These are phyloP conservation scores for Synergus gifuensis DNA, from an alignment of 2,888 invertebrate species.

Conservation along the genomic window DNA sequence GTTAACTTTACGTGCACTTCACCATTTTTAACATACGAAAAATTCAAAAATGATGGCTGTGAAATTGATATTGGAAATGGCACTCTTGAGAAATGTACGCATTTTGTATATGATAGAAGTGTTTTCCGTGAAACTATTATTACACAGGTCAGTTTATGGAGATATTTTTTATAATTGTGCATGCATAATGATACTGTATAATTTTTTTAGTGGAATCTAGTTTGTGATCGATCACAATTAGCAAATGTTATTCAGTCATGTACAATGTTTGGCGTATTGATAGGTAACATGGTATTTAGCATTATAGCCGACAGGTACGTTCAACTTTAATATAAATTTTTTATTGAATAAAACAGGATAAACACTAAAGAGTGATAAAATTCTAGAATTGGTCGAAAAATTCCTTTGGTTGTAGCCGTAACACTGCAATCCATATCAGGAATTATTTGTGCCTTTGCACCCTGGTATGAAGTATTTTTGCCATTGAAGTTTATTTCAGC, in stretches of 20 bases:
- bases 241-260: slow-evolving; percentile 81
- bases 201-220: slow-evolving; percentile 80
- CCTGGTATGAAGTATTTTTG: slow-evolving; percentile 82
- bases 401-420: slow-evolving; percentile 81
- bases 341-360: not conserved
- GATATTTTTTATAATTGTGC: not conserved
- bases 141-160: slow-evolving; percentile 77
- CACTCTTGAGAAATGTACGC: slow-evolving; percentile 66
- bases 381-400: slow-evolving; percentile 82
- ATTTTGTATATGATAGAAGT: slow-evolving; percentile 80
- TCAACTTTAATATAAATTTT: slow-evolving; percentile 13
- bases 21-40: slow-evolving; percentile 60
- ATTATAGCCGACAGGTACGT: slow-evolving; percentile 79
- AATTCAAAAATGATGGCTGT: slow-evolving; percentile 59
- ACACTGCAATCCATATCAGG: slow-evolving; percentile 80
- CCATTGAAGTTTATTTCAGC: slow-evolving; percentile 81
- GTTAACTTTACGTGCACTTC: slow-evolving; percentile 78
- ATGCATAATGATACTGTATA: slow-evolving; percentile 15
- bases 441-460: slow-evolving; percentile 80
- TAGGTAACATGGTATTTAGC: slow-evolving; percentile 80
- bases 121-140: slow-evolving; percentile 82
- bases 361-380: not conserved
- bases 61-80: slow-evolving; percentile 63
- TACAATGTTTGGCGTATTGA: slow-evolving; percentile 80
- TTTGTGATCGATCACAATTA: slow-evolving; percentile 80